phyloP scores from a whole-genome alignment of 2,797 vertebrate genomes.

The Pagetopsis macropterus region DNA sequence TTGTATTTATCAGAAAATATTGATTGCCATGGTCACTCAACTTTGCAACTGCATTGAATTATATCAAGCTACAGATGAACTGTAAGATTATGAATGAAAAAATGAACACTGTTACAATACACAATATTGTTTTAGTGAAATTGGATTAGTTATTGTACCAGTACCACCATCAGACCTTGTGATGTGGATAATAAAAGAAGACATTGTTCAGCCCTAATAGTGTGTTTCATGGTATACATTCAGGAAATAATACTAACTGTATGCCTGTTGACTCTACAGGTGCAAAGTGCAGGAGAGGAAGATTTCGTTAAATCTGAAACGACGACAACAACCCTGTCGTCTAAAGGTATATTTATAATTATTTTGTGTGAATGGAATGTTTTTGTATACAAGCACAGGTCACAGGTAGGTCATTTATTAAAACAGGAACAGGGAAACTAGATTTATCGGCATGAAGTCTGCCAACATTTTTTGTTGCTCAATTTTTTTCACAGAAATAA shows the following conservation, averaged over 20 bases:
- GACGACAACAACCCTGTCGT: conserved; percentile 31
- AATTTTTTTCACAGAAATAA: neutral
- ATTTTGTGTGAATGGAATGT: neutral
- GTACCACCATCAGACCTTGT: neutral
- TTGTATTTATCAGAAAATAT: neutral
- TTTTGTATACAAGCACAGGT: neutral
- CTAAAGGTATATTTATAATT: conserved; percentile 70
- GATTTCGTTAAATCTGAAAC: conserved; percentile 68
- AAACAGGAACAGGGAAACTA: neutral
- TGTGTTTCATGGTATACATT: neutral
- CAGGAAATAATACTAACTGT: neutral
- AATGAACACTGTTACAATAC: neutral
- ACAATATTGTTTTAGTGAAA: neutral
- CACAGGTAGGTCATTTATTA: neutral
- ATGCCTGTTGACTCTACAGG: conserved; percentile 61
- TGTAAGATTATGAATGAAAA: neutral
- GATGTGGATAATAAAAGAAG: neutral
- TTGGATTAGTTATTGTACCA: neutral
- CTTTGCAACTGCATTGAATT: neutral
- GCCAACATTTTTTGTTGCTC: neutral
- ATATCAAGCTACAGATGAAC: neutral
- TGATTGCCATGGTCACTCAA: neutral
- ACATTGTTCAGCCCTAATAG: neutral
- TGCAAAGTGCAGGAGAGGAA: conserved; percentile 83
- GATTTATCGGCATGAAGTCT: neutral